Conservation (phyloP, 2,888 invertebrate genomes). For the Melangyna quadrimaculata region DNA sequence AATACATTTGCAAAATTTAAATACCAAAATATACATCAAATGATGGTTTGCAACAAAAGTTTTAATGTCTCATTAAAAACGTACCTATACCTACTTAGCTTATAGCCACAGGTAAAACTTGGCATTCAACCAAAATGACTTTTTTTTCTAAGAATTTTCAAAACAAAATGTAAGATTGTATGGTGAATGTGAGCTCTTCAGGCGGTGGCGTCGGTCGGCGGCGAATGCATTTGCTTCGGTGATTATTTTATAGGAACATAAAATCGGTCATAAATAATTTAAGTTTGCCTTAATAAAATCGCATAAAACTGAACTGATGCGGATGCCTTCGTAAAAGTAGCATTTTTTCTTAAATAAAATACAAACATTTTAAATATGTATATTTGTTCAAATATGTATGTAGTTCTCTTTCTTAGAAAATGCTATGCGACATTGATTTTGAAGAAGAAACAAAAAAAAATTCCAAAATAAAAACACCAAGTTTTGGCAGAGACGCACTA, state of each 20-base stretch:
- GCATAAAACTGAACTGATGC: background rate
- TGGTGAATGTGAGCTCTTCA: background rate
- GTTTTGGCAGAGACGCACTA: background rate
- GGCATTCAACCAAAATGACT: background rate
- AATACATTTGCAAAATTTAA: slow-evolving; percentile 23
- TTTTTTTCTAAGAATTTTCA: background rate
- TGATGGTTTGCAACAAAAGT: background rate
- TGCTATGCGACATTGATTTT: slow-evolving; percentile 4
- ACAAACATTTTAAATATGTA: background rate
- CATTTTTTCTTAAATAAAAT: background rate
- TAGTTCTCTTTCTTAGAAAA: background rate
- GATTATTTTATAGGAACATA: slow-evolving; percentile 16
- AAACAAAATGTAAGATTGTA: background rate
- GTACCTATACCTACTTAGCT: background rate
- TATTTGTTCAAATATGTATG: too few species aligned
- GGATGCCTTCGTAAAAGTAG: background rate
- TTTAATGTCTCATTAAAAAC: background rate
- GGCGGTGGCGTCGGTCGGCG: too few species aligned
- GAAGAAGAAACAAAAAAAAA: background rate
- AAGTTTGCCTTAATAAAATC: background rate
- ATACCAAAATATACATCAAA: slow-evolving; percentile 17
- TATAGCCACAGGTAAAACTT: slow-evolving; percentile 3
- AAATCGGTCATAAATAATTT: background rate
- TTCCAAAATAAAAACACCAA: background rate
- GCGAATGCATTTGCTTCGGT: background rate